Percentiles rank a stretch among this genome's conserved stretches.
These are phyloP conservation scores for Chaetophractus vellerosus DNA, from an alignment of 2,797 vertebrate genomes.

Conservation along the genomic window DNA sequence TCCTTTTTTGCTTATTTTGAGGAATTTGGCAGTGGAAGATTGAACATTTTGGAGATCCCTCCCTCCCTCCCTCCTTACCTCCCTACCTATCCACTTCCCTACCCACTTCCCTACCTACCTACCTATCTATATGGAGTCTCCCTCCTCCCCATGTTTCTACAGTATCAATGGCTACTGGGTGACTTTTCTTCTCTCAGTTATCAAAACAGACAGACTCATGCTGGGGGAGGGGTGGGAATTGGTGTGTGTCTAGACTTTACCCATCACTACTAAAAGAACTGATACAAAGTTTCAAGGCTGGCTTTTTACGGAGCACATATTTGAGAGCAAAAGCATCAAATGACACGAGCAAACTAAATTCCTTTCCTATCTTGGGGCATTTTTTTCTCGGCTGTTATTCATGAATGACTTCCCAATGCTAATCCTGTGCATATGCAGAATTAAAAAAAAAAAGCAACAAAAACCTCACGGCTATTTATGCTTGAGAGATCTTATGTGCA, in stretches of 20 bases:
- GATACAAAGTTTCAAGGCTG: background rate
- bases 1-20: background rate
- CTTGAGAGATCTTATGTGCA: background rate
- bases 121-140: background rate
- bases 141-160: background rate
- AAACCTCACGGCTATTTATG: constrained; percentile 49
- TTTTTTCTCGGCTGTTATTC: background rate
- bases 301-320: background rate
- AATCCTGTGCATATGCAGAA: background rate
- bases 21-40: background rate
- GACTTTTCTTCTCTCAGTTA: background rate
- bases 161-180: background rate
- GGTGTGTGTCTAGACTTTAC: background rate
- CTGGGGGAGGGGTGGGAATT: no score
- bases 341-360: background rate
- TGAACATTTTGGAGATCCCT: background rate
- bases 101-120: background rate
- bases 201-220: background rate
- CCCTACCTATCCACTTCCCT: no score
- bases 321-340: background rate
- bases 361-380: background rate
- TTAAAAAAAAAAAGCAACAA: background rate
- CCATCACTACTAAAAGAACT: background rate
- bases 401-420: constrained; percentile 28
- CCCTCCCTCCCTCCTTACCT: background rate